Percentiles rank a stretch among this genome's conserved stretches.
Conservation (phyloP, 2,113 vertebrate species). For the Mobula birostris region DNA sequence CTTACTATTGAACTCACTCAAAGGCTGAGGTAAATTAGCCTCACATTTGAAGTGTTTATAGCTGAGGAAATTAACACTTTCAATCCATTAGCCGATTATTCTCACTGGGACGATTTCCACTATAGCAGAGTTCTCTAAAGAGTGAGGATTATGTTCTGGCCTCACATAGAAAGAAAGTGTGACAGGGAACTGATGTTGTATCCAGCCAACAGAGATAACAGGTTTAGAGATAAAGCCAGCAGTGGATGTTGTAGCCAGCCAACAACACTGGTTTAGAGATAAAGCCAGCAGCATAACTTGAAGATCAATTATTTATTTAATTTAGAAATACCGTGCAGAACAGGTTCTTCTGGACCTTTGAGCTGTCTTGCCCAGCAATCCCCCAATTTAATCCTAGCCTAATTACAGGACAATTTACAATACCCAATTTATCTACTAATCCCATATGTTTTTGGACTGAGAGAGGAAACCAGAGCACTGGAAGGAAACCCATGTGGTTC, state of each 20-base stretch:
- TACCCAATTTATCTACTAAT: too few species aligned
- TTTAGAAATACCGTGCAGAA: too few species aligned
- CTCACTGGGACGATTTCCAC: conserved; percentile 2
- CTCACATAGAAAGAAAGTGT: not conserved
- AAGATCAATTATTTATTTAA: too few species aligned
- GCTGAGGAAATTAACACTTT: conserved; percentile 24
- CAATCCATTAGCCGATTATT: not conserved
- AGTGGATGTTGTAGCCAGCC: not conserved
- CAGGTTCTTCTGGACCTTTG: too few species aligned
- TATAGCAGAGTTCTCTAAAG: not conserved
- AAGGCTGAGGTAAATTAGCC: conserved; percentile 5
- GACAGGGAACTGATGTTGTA: not conserved
- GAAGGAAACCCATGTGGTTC: too few species aligned
- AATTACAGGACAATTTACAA: too few species aligned
- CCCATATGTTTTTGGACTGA: too few species aligned
- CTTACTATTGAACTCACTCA: conserved; percentile 9
- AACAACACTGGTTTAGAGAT: not conserved
- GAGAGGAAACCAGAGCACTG: too few species aligned
- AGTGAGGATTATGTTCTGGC: not conserved
- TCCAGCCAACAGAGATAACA: not conserved
- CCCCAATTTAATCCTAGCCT: too few species aligned
- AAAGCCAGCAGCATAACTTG: too few species aligned
- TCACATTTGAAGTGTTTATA: conserved; percentile 1
- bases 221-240: not conserved
- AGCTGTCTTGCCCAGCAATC: too few species aligned